Base-by-base conservation (phyloP, 92 coral and sea anemone species). In the Porites lobata region DNA sequence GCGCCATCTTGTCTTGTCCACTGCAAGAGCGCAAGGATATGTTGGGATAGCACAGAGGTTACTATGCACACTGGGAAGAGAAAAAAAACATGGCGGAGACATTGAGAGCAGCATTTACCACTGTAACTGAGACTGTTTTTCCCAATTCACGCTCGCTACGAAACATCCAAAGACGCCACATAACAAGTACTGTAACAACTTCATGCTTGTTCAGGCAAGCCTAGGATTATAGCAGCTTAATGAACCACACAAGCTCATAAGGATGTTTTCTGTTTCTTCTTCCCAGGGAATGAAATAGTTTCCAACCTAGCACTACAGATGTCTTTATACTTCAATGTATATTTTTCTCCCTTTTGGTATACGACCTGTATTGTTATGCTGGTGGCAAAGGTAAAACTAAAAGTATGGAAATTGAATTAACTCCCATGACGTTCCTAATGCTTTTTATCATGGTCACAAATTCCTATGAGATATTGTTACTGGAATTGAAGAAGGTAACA, bases 51-150 rank as follows among this genome's bases (percentile, higher is more conserved):
- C 72, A 73, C 8, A 12, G 3, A 14, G 13, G 52, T 75, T 72
- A 52, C 87, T 63, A 18, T 78, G 87, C 89, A 85, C 71, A 38
- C 15, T 89, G 85, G 90, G 90, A 89, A 82, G 62, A 12, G 66
- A 86, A 81, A 80, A 89, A 75, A 86, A 95, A 96, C 67, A 96
- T 95, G 98, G 97, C 98, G 95, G 96, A 92, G 62, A 75, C 94
- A 29, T 75, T 95, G 81, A 86, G 96, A 75, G 92, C 96, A 50
- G 99, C 98, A 59, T 91, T 96, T 69, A 93, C 98, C 15, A 83
- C 99, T 9, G 99, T 96, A 17, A 95, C 99, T n/a, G 96, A 93
- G 77, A 94, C 99, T 17, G 98, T 96, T 32, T 96, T 96, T 65
- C 99, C 99, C 53, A 84, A 81, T 69, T 95, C 99, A 12, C 98